phyloP scores from a whole-genome alignment of 2,797 vertebrate species.

The Xiphorhynchus erythropygius region DNA sequence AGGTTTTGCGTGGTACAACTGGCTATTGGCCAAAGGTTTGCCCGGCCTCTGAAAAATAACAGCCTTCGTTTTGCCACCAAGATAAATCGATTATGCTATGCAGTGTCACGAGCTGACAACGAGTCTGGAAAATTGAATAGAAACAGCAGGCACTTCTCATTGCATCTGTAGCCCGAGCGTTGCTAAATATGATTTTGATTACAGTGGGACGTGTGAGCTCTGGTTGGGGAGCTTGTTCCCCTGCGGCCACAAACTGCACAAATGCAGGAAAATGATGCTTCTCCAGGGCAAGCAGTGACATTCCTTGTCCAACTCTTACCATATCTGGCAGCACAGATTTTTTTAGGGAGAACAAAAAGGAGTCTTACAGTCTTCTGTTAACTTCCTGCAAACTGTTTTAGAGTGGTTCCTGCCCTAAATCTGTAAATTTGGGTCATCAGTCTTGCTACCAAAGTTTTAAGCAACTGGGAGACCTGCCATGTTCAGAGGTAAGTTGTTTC shows the following conservation, averaged over 20 bases:
- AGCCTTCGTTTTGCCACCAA: neutral
- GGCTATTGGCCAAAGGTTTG: neutral
- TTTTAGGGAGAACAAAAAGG: neutral
- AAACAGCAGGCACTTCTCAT: neutral
- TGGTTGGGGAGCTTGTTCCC: neutral
- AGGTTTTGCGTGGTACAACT: neutral
- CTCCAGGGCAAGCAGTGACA: neutral
- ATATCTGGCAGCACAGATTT: neutral
- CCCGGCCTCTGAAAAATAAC: neutral
- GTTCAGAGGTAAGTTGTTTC: neutral
- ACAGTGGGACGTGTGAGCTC: neutral
- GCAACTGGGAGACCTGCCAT: neutral
- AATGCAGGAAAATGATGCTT: neutral
- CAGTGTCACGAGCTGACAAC: neutral
- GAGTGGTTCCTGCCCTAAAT: neutral
- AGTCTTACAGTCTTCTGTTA: neutral
- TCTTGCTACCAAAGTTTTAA: neutral
- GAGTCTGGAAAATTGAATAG: neutral
- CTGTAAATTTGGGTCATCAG: neutral
- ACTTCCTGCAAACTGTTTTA: neutral
- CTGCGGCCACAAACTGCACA: neutral
- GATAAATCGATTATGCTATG: neutral
- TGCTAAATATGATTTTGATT: constrained; percentile 12
- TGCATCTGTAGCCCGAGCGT: neutral
- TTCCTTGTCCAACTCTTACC: neutral